Conservation (phyloP, 2,113 vertebrate species). For the Sinocyclocheilus grahami region DNA sequence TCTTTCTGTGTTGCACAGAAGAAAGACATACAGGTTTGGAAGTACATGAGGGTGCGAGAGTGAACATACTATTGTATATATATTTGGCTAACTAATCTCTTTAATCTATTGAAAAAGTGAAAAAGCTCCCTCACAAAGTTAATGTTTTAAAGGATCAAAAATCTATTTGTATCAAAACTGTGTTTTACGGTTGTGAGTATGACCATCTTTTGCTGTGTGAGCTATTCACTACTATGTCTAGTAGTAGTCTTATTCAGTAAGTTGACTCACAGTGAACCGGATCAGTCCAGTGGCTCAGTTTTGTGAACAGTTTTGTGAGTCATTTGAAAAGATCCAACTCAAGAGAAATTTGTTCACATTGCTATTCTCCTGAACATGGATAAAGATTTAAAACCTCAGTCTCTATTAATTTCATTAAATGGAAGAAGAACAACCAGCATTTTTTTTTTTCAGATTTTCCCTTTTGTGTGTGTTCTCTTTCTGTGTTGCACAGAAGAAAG, state of each 20-base stretch:
- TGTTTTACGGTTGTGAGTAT: conserved; percentile 40
- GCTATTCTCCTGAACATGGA: not conserved
- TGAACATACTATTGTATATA: not conserved
- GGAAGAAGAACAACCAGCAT: not conserved
- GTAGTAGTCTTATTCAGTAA: not conserved
- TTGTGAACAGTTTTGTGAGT: not conserved
- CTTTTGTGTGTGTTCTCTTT: not conserved
- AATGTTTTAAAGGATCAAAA: conserved; percentile 66
- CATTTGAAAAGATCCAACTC: not conserved
- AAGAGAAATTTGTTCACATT: not conserved
- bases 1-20: not conserved
- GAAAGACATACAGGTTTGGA: not conserved
- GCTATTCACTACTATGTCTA: not conserved
- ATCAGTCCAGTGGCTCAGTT: not conserved
- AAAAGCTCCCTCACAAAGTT: conserved; percentile 23
- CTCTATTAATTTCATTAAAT: not conserved
- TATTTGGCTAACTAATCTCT: not conserved
- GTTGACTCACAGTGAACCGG: not conserved
- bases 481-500: not conserved
- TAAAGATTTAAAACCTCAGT: not conserved
- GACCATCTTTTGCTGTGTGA: conserved; percentile 64
- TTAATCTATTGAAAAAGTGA: not conserved
- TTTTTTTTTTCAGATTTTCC: not conserved
- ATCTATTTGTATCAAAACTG: conserved; percentile 67
- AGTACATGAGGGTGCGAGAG: not conserved